Evolutionary conservation across 2,797 vertebrate species (phyloP).

Genomic region (Podarcis lilfordi): DNA sequence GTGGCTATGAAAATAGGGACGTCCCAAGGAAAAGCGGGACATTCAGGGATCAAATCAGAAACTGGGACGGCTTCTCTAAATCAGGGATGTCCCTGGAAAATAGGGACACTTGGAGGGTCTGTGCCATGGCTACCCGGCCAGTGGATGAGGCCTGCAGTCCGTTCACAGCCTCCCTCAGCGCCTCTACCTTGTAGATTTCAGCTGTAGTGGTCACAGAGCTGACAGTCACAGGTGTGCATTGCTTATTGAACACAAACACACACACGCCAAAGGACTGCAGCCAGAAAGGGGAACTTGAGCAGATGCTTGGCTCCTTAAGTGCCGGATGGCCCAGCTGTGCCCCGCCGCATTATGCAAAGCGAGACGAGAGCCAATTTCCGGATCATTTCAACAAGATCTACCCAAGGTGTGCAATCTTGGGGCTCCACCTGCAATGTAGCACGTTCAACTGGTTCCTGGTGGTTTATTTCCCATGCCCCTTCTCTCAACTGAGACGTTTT

Average conservation of each 20-base stretch:
- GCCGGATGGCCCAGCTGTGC: neutral
- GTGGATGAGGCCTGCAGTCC: neutral
- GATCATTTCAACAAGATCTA: neutral
- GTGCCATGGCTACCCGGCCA: too few relatives aligned
- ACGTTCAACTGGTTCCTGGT: neutral
- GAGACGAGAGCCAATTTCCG: neutral
- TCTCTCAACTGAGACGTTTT: constrained; percentile 35
- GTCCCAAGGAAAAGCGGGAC: too few relatives aligned
- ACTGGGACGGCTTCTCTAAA: neutral
- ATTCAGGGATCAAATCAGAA: neutral
- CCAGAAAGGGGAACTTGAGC: neutral
- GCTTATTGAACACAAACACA: accelerated
- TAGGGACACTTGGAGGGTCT: neutral
- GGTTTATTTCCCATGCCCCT: constrained; percentile 38
- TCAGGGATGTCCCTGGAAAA: too few relatives aligned
- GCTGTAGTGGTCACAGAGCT: neutral
- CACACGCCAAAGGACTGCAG: neutral
- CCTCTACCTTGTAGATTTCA: neutral
- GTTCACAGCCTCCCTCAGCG: neutral
- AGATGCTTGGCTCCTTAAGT: neutral
- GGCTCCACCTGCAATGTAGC: constrained; percentile 25
- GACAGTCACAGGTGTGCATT: accelerated
- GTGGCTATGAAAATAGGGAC: too few relatives aligned
- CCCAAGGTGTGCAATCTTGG: neutral
- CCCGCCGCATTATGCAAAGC: neutral